These are phyloP conservation scores for Anarhynchus alexandrinus DNA, from an alignment of 2,113 vertebrate species.

Conservation along the genomic window DNA sequence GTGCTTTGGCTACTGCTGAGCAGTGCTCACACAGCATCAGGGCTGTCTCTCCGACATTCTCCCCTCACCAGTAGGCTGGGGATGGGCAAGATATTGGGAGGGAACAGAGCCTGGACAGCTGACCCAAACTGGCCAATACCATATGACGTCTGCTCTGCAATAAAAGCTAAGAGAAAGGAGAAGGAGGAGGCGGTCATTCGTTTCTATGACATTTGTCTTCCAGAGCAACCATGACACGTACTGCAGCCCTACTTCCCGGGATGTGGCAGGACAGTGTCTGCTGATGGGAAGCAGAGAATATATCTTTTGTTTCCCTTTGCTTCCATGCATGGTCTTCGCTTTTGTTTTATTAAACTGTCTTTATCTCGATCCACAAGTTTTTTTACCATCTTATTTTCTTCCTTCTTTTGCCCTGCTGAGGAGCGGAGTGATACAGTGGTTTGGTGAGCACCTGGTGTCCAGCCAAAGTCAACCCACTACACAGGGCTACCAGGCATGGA, in stretches of 20 bases:
- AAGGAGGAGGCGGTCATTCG: no score
- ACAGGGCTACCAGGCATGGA: not conserved
- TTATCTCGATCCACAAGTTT: not conserved
- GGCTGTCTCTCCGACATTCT: not conserved
- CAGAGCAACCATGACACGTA: not conserved
- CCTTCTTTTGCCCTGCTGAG: not conserved
- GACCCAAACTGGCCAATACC: not conserved
- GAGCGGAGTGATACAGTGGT: not conserved
- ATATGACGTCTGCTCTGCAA: not conserved
- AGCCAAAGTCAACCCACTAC: not conserved
- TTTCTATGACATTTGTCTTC: not conserved
- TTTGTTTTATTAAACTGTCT: not conserved
- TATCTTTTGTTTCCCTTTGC: not conserved
- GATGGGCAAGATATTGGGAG: not conserved
- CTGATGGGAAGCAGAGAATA: not conserved
- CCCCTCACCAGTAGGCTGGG: not conserved
- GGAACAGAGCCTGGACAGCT: not conserved
- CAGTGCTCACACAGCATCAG: not conserved
- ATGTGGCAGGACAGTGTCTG: not conserved
- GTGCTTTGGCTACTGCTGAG: not conserved
- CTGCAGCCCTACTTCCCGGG: not conserved
- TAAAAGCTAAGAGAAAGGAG: not conserved
- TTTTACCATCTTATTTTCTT: not conserved
- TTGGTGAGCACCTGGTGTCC: not conserved
- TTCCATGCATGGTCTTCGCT: not conserved